Percentiles rank a stretch among this genome's conserved stretches.
Conservation (phyloP, 2,113 vertebrate species). For the Morone chrysops region DNA sequence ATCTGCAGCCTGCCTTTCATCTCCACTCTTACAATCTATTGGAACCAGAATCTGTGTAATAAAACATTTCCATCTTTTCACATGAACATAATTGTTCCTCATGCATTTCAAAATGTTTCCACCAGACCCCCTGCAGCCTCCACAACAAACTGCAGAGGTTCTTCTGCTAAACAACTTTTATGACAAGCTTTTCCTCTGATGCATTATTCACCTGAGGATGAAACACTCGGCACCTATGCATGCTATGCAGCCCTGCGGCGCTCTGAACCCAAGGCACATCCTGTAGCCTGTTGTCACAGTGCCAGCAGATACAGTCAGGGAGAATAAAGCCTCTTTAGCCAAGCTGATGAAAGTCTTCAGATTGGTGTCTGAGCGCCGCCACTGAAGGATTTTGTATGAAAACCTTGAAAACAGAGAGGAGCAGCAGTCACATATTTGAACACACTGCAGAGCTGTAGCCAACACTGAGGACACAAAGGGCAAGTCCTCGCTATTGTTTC, state of each 20-base stretch:
- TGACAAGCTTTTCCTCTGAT: slow-evolving; percentile 25
- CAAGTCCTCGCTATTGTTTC: neutral
- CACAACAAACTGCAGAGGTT: neutral
- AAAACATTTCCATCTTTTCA: slow-evolving; percentile 21
- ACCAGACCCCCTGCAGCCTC: neutral
- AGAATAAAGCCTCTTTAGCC: neutral
- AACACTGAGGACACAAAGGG: neutral
- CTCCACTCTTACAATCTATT: slow-evolving; percentile 1
- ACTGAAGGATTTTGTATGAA: slow-evolving; percentile 5
- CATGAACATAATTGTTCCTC: neutral
- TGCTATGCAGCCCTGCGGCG: neutral
- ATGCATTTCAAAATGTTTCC: neutral
- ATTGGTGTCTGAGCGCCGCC: neutral
- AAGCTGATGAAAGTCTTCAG: slow-evolving; percentile 4
- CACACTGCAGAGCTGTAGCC: neutral
- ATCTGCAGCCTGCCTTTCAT: slow-evolving; percentile 18
- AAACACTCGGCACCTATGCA: slow-evolving; percentile 1
- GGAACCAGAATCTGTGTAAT: neutral
- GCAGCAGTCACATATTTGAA: neutral
- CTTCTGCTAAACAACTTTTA: neutral
- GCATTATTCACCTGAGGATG: slow-evolving; percentile 43
- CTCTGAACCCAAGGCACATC: slow-evolving; percentile 26
- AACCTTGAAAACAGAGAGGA: slow-evolving; percentile 22
- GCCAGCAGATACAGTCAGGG: neutral
- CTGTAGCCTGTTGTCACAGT: slow-evolving; percentile 4